phyloP scores from a whole-genome alignment of 1,140 invertebrate genomes.

The Acromyrmex charruanus region DNA sequence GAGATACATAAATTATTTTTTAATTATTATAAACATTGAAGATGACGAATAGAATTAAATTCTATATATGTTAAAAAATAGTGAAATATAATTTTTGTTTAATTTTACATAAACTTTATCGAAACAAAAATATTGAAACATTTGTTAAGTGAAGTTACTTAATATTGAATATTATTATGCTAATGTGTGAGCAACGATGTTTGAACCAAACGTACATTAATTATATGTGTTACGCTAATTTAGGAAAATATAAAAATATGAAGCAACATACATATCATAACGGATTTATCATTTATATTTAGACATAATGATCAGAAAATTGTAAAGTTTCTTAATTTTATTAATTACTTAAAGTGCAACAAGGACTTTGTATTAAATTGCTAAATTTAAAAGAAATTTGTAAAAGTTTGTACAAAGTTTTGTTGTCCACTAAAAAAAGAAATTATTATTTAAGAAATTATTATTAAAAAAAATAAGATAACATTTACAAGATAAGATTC shows the following conservation, averaged over 20 bases:
- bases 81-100: background rate
- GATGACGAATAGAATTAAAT: background rate
- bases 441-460: too few relatives aligned
- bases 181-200: background rate
- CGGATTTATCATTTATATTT: background rate
- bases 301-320: background rate
- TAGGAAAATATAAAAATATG: background rate
- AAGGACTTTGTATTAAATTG: too few relatives aligned
- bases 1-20: background rate
- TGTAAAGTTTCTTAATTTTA: background rate
- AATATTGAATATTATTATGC: background rate
- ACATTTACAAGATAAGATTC: background rate
- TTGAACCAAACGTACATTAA: background rate
- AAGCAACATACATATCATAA: background rate
- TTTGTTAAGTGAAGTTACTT: slow-evolving; percentile 4
- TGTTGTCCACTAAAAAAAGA: background rate
- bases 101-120: background rate
- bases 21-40: background rate
- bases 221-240: background rate
- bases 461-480: too few relatives aligned
- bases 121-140: background rate
- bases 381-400: background rate
- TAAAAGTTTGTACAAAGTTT: background rate
- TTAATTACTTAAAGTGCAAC: background rate
- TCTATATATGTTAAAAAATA: background rate